A percentile compares a stretch with the other conserved stretches of the same genome.
Conservation (phyloP, 2,797 vertebrate species). For the Leptoclinus maculatus region DNA sequence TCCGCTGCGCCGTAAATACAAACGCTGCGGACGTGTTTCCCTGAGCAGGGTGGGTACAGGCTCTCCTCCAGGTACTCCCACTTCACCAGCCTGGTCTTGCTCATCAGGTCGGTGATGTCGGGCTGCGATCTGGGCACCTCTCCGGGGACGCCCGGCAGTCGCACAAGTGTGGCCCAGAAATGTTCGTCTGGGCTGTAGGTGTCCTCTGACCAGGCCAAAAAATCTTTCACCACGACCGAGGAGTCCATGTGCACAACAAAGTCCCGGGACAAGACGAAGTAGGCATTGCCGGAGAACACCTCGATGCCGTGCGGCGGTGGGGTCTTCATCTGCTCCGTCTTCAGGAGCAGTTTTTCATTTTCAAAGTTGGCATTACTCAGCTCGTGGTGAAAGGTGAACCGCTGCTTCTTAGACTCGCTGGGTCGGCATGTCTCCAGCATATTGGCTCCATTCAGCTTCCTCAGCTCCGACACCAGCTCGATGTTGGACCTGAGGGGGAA, state of each 20-base stretch:
- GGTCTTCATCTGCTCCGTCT: slow-evolving; percentile 81
- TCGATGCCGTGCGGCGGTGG: slow-evolving; percentile 88
- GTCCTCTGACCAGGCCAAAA: slow-evolving; percentile 92
- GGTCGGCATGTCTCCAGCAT: slow-evolving; percentile 92
- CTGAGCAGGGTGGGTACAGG: slow-evolving; percentile 91
- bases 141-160: slow-evolving; percentile 90
- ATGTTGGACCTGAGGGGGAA: slow-evolving; percentile 92
- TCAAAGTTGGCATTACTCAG: slow-evolving; percentile 81
- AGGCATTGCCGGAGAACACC: slow-evolving; percentile 93
- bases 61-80: slow-evolving; percentile 90
- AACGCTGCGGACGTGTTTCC: slow-evolving; percentile 88
- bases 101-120: slow-evolving; percentile 91
- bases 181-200: slow-evolving; percentile 96
- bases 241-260: slow-evolving; percentile 84
- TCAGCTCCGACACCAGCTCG: slow-evolving; percentile 89
- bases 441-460: slow-evolving; percentile 85
- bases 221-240: slow-evolving; percentile 85
- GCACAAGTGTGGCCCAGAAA: slow-evolving; percentile 93
- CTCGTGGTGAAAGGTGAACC: slow-evolving; percentile 88
- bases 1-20: slow-evolving; percentile 93
- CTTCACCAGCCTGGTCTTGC: slow-evolving; percentile 93
- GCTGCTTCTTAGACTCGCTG: slow-evolving; percentile 81
- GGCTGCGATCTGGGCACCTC: slow-evolving; percentile 82
- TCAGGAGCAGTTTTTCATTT: slow-evolving; percentile 84
- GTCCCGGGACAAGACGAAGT: slow-evolving; percentile 89